Conservation (phyloP, 2,888 invertebrate genomes). For the Chironomus riparius region DNA sequence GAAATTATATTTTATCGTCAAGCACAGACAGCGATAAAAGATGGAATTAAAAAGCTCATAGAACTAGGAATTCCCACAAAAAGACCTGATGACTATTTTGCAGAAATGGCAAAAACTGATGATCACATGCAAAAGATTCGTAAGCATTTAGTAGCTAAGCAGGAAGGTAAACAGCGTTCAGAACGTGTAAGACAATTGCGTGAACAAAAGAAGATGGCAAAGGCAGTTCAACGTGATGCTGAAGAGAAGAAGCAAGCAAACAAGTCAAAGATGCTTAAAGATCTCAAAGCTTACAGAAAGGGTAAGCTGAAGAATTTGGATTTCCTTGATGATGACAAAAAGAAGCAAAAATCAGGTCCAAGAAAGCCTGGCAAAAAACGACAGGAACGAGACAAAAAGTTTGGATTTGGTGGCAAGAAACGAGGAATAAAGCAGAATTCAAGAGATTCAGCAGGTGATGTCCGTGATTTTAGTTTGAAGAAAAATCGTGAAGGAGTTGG, state of each 20-base stretch:
- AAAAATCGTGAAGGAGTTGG: slow-evolving; percentile 28
- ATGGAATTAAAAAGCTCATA: slow-evolving; percentile 69
- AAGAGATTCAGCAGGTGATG: slow-evolving; percentile 62
- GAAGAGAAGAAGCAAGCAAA: slow-evolving; percentile 78
- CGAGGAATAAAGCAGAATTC: slow-evolving; percentile 82
- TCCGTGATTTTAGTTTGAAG: slow-evolving; percentile 46
- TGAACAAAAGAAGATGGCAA: slow-evolving; percentile 86
- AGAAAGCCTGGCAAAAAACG: slow-evolving; percentile 46
- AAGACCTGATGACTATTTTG: slow-evolving; percentile 93
- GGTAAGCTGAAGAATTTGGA: slow-evolving; percentile 70
- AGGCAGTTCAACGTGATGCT: slow-evolving; percentile 76
- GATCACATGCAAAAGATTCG: slow-evolving; percentile 95
- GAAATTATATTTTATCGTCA: slow-evolving; percentile 82
- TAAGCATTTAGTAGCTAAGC: slow-evolving; percentile 71
- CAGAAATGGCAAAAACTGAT: slow-evolving; percentile 97
- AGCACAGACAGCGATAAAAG: slow-evolving; percentile 76
- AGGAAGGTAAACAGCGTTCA: slow-evolving; percentile 73
- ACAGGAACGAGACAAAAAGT: slow-evolving; percentile 71
- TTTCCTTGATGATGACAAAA: slow-evolving; percentile 62
- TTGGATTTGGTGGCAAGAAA: slow-evolving; percentile 94
- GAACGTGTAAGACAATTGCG: slow-evolving; percentile 86
- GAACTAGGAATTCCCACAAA: slow-evolving; percentile 66
- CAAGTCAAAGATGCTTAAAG: slow-evolving; percentile 83
- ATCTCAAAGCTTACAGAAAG: slow-evolving; percentile 87
- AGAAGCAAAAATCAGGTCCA: slow-evolving; percentile 34